Conservation (phyloP, 2,797 vertebrate genomes). For the Parauchenoglanis punctatus region DNA sequence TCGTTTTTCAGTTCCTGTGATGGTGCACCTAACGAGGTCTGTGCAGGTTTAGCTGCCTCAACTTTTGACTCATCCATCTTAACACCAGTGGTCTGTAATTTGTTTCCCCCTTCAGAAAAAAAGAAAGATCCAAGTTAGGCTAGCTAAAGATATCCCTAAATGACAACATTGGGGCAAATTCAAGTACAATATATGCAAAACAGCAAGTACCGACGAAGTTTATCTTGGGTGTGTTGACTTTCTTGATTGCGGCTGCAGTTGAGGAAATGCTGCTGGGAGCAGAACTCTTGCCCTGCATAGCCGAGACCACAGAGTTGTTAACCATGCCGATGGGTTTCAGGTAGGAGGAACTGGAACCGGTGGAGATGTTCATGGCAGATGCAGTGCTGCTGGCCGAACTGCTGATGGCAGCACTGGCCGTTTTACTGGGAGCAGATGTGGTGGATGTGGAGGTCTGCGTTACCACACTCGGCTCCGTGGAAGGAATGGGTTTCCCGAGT, state of each 20-base stretch:
- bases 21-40: conserved; percentile 42
- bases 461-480: conserved; percentile 94
- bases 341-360: conserved; percentile 75
- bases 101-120: conserved; percentile 84
- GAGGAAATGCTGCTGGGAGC: conserved; percentile 60
- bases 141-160: too few species aligned
- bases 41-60: conserved; percentile 65
- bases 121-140: neutral
- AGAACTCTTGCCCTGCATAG: conserved; percentile 72
- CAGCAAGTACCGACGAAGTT: conserved; percentile 91
- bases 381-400: conserved; percentile 78
- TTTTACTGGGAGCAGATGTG: conserved; percentile 83
- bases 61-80: conserved; percentile 87
- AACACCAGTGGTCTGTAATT: conserved; percentile 87
- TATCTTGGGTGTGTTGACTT: conserved; percentile 93
- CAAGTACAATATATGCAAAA: neutral
- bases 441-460: conserved; percentile 84
- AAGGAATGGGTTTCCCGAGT: conserved; percentile 97
- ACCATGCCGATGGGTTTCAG: conserved; percentile 81
- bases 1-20: conserved; percentile 70
- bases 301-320: conserved; percentile 60
- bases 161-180: neutral
- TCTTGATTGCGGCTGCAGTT: conserved; percentile 81
- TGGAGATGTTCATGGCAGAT: conserved; percentile 71
- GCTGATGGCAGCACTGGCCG: conserved; percentile 76